These are phyloP conservation scores for Leptura quadrifasciata DNA, from an alignment of 2,888 invertebrate species.

Conservation along the genomic window DNA sequence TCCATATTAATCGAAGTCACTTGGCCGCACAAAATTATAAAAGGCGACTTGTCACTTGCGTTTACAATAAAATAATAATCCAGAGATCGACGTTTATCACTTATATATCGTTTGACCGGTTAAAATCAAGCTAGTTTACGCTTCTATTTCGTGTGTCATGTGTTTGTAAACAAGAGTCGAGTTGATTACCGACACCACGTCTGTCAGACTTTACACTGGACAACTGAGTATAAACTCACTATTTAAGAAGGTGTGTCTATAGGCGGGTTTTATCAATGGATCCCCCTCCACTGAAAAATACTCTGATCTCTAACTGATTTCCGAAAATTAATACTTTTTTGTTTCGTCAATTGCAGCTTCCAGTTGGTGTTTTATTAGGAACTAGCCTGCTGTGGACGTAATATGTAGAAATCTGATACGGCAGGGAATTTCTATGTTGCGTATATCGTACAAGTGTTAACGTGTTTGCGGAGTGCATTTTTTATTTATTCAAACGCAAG, in stretches of 20 bases:
- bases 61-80: slow-evolving; percentile 17
- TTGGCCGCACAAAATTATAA: not conserved
- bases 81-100: not conserved
- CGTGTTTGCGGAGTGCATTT: slow-evolving; percentile 14
- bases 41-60: not conserved
- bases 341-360: slow-evolving; percentile 40
- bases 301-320: slow-evolving; percentile 39
- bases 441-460: slow-evolving; percentile 1
- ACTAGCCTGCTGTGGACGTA: slow-evolving; percentile 26
- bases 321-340: slow-evolving; percentile 42
- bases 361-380: slow-evolving; percentile 32
- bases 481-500: slow-evolving; percentile 10
- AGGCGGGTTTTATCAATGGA: slow-evolving; percentile 58
- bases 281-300: slow-evolving; percentile 41
- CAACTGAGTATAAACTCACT: slow-evolving; percentile 56
- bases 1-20: slow-evolving; percentile 18
- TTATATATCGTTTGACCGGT: slow-evolving; percentile 10
- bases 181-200: slow-evolving; percentile 53
- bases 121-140: slow-evolving; percentile 16
- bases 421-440: slow-evolving; percentile 32
- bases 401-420: slow-evolving; percentile 39
- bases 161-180: slow-evolving; percentile 54
- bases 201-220: slow-evolving; percentile 57
- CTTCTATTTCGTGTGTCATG: slow-evolving; percentile 46
- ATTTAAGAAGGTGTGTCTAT: slow-evolving; percentile 58